Conservation (phyloP, 2,113 vertebrate species). For the Spermophilus dauricus region DNA sequence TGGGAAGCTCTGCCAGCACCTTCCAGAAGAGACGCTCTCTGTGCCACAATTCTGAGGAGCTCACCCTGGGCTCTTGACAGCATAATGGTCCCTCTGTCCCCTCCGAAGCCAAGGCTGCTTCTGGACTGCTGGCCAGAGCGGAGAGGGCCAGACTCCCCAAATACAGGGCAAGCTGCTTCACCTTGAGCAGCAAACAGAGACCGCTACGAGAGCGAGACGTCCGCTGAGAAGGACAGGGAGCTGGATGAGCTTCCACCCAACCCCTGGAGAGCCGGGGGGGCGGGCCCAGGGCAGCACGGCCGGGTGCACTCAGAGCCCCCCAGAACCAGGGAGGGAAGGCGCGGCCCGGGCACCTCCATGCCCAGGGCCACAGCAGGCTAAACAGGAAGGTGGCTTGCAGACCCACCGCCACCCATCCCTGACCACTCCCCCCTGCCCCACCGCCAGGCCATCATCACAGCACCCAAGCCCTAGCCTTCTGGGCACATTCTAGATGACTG, state of each 20-base stretch:
- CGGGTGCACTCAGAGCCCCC: no score
- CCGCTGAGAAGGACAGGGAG: not conserved
- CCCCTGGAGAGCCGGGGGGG: no score
- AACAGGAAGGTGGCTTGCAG: not conserved
- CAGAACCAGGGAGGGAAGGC: no score
- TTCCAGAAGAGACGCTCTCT: not conserved
- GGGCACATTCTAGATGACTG: not conserved
- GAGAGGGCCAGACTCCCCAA: not conserved
- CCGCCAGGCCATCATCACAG: no score
- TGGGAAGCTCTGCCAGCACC: not conserved
- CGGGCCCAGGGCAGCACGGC: no score
- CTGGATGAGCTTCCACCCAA: no score
- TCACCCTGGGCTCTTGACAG: not conserved
- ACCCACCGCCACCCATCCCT: not conserved
- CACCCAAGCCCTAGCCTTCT: not conserved
- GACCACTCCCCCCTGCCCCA: no score
- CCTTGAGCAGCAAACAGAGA: not conserved
- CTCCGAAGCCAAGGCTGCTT: not conserved
- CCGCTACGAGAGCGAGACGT: fast-evolving
- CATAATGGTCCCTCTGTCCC: not conserved
- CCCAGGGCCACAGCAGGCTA: no score
- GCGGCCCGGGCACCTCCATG: no score
- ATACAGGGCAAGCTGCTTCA: not conserved
- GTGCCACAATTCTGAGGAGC: not conserved
- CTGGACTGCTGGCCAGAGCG: not conserved